A percentile compares a stretch with the other conserved stretches of the same genome.
Evolutionary conservation across 1,140 invertebrate genomes (phyloP).

Genomic region (Papilio polytes): DNA sequence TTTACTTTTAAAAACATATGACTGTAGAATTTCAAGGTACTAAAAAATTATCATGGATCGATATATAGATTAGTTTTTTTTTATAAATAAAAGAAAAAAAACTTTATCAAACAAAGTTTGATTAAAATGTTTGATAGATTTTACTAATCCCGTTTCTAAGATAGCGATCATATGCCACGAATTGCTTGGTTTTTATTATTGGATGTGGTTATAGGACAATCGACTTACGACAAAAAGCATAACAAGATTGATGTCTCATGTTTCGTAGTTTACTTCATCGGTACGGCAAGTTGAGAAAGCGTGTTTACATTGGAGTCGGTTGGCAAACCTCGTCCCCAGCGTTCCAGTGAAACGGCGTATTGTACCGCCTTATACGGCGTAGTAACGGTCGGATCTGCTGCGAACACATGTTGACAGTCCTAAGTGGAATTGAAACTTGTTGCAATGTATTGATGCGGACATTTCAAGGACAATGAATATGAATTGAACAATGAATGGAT

Average conservation of each 20-base stretch:
- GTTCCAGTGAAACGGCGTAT: constrained; percentile 55
- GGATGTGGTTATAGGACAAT: neutral
- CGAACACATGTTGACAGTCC: neutral
- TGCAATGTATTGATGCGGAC: neutral
- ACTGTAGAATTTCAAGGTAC: too few relatives aligned
- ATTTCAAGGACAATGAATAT: constrained; percentile 8
- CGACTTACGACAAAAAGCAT: neutral
- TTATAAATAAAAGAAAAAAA: neutral
- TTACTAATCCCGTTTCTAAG: too few relatives aligned
- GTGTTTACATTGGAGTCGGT: constrained; percentile 49
- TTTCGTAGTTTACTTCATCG: constrained; percentile 12
- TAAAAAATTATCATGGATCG: too few relatives aligned
- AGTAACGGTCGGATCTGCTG: constrained; percentile 46
- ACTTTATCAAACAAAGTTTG: neutral
- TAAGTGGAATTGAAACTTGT: constrained; percentile 18
- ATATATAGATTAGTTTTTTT: too few relatives aligned
- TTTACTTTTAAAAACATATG: neutral
- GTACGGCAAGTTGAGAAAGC: constrained; percentile 44
- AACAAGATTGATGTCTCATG: neutral
- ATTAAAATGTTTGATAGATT: too few relatives aligned
- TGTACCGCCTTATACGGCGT: constrained; percentile 52
- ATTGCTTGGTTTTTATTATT: neutral
- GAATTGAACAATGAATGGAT: neutral
- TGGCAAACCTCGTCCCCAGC: constrained; percentile 55
- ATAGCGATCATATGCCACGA: neutral